These are phyloP conservation scores for Planiliza haematocheilus DNA, from an alignment of 2,113 vertebrate species.

Conservation along the genomic window DNA sequence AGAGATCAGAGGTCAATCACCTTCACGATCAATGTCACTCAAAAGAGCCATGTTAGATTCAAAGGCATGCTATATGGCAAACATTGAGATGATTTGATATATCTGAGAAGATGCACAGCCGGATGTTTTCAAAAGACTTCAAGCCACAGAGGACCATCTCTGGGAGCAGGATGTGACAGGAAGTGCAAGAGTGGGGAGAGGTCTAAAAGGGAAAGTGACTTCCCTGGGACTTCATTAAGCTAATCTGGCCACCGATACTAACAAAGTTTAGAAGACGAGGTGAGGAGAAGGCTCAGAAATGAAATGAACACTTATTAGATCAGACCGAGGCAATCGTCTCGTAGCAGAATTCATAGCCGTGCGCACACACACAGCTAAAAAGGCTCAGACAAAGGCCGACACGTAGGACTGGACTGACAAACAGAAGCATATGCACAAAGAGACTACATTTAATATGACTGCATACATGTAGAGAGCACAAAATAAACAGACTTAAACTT, in stretches of 20 bases:
- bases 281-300: conserved; percentile 81
- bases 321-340: conserved; percentile 76
- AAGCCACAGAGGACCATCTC: neutral
- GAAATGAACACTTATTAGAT: conserved; percentile 87
- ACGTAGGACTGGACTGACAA: conserved; percentile 6
- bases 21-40: conserved; percentile 76
- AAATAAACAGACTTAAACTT: too few relatives aligned
- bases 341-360: conserved; percentile 64
- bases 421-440: conserved; percentile 27
- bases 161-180: neutral
- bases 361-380: conserved; percentile 14
- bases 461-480: neutral
- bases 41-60: conserved; percentile 53
- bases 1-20: conserved; percentile 78
- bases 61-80: conserved; percentile 29
- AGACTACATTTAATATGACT: neutral
- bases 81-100: conserved; percentile 27
- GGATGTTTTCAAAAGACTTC: conserved; percentile 7
- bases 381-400: conserved; percentile 36
- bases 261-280: conserved; percentile 79
- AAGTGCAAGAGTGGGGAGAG: conserved; percentile 16
- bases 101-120: conserved; percentile 17
- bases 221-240: conserved; percentile 85
- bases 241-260: conserved; percentile 86
- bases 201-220: conserved; percentile 75